Conservation (phyloP, 2,888 invertebrate genomes). For the Itoplectis maculator region DNA sequence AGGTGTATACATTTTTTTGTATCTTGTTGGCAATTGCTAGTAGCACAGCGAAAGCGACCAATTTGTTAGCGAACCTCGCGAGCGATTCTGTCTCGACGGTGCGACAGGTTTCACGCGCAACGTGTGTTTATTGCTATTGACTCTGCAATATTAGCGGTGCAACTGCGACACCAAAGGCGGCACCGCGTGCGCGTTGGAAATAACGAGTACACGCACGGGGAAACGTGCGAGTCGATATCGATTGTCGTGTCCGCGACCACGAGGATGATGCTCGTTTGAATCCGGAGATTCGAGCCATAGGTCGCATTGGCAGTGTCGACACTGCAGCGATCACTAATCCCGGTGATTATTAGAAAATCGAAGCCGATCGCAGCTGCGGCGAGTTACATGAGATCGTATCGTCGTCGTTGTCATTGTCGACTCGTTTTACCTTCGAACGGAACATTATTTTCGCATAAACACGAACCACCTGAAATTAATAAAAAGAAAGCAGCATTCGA, state of each 20-base stretch:
- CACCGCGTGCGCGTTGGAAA: constrained; percentile 7
- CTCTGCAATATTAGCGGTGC: constrained; percentile 7
- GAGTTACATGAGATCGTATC: too few species aligned
- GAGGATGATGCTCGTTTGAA: constrained; percentile 19
- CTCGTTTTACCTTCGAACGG: background rate
- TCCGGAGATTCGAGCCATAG: constrained; percentile 11
- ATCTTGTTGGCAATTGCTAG: too few species aligned
- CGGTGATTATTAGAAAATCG: constrained; percentile 47
- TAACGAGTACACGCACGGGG: constrained; percentile 34
- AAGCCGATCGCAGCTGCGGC: constrained; percentile 16
- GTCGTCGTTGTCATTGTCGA: background rate
- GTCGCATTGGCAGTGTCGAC: background rate
- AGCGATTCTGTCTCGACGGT: background rate
- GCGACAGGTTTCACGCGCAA: background rate
- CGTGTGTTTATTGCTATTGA: constrained; percentile 19
- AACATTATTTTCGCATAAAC: background rate
- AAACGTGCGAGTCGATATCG: constrained; percentile 24
- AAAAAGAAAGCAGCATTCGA: background rate
- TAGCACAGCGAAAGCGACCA: background rate
- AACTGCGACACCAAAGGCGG: background rate
- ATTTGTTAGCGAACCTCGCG: constrained; percentile 10
- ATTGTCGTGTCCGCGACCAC: constrained; percentile 1
- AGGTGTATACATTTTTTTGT: too few species aligned
- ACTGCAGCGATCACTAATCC: constrained; percentile 16
- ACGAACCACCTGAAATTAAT: too few species aligned